Conservation (phyloP, 2,113 vertebrate species). For the Sula dactylatra region DNA sequence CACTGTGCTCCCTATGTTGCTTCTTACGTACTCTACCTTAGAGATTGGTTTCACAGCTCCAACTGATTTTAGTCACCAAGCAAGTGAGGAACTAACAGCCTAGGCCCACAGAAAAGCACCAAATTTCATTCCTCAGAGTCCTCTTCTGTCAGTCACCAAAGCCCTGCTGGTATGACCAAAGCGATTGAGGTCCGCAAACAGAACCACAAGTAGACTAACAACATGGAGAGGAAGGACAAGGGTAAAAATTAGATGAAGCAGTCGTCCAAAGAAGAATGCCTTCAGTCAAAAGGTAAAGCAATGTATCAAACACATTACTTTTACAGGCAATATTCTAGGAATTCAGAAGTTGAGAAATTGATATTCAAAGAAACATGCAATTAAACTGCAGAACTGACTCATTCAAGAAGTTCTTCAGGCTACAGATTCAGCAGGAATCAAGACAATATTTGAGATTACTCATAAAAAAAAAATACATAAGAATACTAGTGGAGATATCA, state of each 20-base stretch:
- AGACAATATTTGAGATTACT: background rate
- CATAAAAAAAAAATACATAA: rapidly evolving
- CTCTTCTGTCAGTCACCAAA: background rate
- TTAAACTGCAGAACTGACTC: background rate
- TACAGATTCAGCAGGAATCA: background rate
- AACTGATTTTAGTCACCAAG: background rate
- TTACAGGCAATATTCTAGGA: background rate
- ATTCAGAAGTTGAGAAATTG: background rate
- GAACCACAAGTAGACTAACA: background rate
- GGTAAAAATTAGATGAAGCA: background rate
- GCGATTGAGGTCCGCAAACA: background rate
- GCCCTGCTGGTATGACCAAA: background rate
- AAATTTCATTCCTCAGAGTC: background rate
- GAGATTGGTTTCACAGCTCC: background rate
- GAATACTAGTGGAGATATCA: background rate
- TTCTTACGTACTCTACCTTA: background rate
- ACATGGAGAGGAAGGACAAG: background rate
- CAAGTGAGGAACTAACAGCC: background rate
- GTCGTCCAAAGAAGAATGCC: background rate
- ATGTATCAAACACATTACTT: background rate
- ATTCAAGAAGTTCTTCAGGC: background rate
- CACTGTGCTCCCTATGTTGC: background rate
- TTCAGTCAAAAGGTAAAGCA: background rate
- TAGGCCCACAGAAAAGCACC: background rate
- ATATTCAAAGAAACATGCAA: background rate